Percentiles rank a stretch among this genome's conserved stretches.
phyloP scores from a whole-genome alignment of 2,888 invertebrate species.

The Polydesmus complanatus region DNA sequence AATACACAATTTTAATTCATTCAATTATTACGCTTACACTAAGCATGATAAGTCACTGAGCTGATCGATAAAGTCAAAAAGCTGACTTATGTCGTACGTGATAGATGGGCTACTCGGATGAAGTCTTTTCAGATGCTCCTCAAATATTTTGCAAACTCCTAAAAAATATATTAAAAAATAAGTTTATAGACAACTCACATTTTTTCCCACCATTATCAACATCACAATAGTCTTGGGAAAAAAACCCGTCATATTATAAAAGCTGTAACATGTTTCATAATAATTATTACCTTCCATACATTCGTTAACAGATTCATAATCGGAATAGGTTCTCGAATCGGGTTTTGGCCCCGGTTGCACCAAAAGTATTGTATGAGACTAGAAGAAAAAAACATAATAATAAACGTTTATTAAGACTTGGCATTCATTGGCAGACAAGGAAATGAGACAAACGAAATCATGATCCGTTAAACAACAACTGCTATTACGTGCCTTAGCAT shows the following conservation, averaged over 20 bases:
- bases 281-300: constrained; percentile 72
- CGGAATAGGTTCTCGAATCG: constrained; percentile 92
- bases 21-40: constrained; percentile 45
- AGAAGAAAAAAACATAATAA: constrained; percentile 28
- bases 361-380: constrained; percentile 93
- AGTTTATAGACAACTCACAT: background rate
- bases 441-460: constrained; percentile 48
- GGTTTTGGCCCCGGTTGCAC: constrained; percentile 88
- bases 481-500: too few relatives aligned
- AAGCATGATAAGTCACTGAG: constrained; percentile 87
- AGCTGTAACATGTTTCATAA: background rate
- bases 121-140: constrained; percentile 88
- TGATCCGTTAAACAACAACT: too few relatives aligned
- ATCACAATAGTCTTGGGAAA: background rate
- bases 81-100: constrained; percentile 93
- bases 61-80: constrained; percentile 97
- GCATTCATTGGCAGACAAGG: constrained; percentile 37
- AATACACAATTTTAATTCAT: background rate
- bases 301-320: constrained; percentile 95
- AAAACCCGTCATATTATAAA: background rate
- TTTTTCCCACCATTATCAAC: background rate
- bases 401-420: background rate
- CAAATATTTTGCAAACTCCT: constrained; percentile 95
- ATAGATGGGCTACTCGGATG: constrained; percentile 94
- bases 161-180: constrained; percentile 20